phyloP scores from a whole-genome alignment of 2,888 invertebrate species.

The Heliconius ismenius region DNA sequence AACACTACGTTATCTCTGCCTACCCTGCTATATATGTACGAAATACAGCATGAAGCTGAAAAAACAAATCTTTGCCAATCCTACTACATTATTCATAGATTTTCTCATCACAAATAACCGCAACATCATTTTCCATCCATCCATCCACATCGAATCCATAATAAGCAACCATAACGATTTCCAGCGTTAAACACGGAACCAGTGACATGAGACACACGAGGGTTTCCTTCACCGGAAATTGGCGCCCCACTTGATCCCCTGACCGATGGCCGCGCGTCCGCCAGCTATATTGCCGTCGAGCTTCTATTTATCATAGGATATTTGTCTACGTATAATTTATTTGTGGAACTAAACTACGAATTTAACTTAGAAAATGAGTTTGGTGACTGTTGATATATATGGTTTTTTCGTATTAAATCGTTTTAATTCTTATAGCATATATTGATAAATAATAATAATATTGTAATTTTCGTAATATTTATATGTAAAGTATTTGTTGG shows the following conservation, averaged over 20 bases:
- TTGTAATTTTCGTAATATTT: too few relatives aligned
- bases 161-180: neutral
- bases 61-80: neutral
- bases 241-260: conserved; percentile 46
- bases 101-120: neutral
- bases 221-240: conserved; percentile 46
- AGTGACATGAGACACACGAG: conserved; percentile 23
- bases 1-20: too few relatives aligned
- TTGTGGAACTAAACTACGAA: conserved; percentile 13
- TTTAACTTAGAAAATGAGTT: neutral
- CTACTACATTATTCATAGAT: neutral
- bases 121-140: neutral
- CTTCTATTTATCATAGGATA: conserved; percentile 40
- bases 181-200: neutral
- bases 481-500: too few relatives aligned
- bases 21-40: too few relatives aligned
- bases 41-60: too few relatives aligned
- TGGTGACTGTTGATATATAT: neutral
- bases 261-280: conserved; percentile 43
- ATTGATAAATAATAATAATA: too few relatives aligned
- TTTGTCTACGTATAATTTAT: conserved; percentile 20
- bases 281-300: conserved; percentile 42
- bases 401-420: neutral
- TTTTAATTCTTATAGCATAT: neutral
- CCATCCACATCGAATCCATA: neutral